Conservation (phyloP, 2,797 vertebrate genomes). For the Tragelaphus eurycerus region DNA sequence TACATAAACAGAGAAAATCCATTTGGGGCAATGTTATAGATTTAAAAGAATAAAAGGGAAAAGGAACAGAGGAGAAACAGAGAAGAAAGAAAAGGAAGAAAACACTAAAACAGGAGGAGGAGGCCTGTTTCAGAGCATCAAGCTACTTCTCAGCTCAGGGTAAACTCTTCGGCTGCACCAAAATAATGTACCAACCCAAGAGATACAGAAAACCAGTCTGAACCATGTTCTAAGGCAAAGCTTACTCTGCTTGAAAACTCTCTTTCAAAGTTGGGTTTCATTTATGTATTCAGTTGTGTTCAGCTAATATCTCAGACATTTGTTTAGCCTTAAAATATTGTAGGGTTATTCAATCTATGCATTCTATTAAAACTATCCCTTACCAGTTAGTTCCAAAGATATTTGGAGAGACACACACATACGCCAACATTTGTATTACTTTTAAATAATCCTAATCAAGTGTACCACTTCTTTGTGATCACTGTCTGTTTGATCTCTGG, state of each 20-base stretch:
- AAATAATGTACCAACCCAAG: not conserved
- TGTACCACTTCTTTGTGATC: not conserved
- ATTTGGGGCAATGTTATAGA: not conserved
- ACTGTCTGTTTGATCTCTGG: not conserved
- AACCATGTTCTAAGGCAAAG: not conserved
- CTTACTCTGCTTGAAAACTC: not conserved
- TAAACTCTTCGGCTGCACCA: not conserved
- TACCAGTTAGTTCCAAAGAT: not conserved
- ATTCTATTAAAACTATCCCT: constrained; percentile 1
- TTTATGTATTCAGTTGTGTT: not conserved
- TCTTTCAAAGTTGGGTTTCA: not conserved
- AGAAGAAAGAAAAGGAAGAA: not conserved
- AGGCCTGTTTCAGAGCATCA: not conserved
- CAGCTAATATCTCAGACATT: not conserved
- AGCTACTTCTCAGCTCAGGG: not conserved
- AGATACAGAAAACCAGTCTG: not conserved
- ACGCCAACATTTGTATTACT: not conserved
- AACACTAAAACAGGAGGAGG: not conserved
- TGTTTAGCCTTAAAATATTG: not conserved
- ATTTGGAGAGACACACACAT: not conserved
- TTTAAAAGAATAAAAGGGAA: not conserved
- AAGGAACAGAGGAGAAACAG: not conserved
- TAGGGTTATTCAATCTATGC: not conserved
- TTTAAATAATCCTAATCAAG: not conserved
- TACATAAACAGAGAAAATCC: not conserved